Base-by-base conservation (phyloP, 2,797 vertebrate genomes). In the Danio aesculapii region DNA sequence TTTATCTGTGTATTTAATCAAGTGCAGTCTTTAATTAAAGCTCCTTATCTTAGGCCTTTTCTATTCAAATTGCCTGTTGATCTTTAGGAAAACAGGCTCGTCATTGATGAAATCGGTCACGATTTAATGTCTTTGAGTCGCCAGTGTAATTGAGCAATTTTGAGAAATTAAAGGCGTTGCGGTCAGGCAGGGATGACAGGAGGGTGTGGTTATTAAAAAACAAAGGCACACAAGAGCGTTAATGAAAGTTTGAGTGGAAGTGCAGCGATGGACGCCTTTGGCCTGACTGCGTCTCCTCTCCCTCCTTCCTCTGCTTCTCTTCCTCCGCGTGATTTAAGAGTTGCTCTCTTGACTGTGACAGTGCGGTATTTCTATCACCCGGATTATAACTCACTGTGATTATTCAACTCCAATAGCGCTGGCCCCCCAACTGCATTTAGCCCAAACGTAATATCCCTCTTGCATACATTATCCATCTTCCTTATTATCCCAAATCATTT, bases 391-490 rank as follows among this genome's bases (percentile, higher is more conserved):
- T 95, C 91, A 94, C 93, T 93, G 94, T 92, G 95, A 96, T 97
- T 97, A 98, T 98, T 99, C 95, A 97, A 95, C 95, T 96, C 94
- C 95, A 95, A 96, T 92, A 95, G 95, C 94, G 94, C 93, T 94
- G 95, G 96, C 94, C 95, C 87, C 87, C 87, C 93, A 92, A 95
- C 95, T 96, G 94, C 95, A 95, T 96, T 96, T 95, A 94, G 93
- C 95, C 95, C 95, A 96, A 94, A 96, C 95, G 91, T 98, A 99
- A 98, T 99, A 99, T 98, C 97, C 95, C 95, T 96, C 95, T 95
- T 95, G 96, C 97, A 99, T 99, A 98, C 95, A 99, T 99, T 99
- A 99, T 96, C 97, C 94, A 94, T 95, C 95, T 96, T 89, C 90
- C 96, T 95, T 96, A 99, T 99, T 99, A 99, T 97, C 95, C 96